Evolutionary conservation across 2,113 vertebrate species (phyloP).

Genomic region (Vidua macroura): DNA sequence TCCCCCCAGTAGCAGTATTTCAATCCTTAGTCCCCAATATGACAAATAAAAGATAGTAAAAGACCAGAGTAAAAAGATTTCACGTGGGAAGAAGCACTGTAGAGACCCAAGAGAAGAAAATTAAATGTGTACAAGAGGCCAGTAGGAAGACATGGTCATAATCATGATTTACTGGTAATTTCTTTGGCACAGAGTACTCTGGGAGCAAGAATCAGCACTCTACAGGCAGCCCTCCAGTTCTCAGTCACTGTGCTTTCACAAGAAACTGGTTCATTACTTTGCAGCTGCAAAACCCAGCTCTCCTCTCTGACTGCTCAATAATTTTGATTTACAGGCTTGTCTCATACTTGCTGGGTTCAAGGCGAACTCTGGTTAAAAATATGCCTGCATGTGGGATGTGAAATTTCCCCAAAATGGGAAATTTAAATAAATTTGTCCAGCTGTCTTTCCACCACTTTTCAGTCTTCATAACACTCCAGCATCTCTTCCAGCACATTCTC

Average conservation of each 20-base stretch:
- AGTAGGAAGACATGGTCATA: neutral
- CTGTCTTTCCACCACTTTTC: conserved; percentile 1
- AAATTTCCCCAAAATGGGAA: conserved; percentile 54
- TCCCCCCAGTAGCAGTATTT: conserved; percentile 66
- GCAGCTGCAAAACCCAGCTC: conserved; percentile 24
- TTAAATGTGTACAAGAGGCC: neutral
- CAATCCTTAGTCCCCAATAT: conserved; percentile 52
- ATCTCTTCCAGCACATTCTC: conserved; percentile 6
- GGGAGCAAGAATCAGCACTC: neutral
- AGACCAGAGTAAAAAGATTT: conserved; percentile 46
- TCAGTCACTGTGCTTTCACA: neutral
- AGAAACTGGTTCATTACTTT: neutral
- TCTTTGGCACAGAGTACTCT: neutral
- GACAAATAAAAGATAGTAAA: neutral
- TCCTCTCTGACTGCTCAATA: neutral
- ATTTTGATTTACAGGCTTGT: neutral
- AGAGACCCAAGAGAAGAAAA: conserved; percentile 17
- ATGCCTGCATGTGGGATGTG: neutral
- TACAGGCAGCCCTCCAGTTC: neutral
- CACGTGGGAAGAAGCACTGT: conserved; percentile 22
- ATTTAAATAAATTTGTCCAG: neutral
- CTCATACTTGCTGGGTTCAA: neutral
- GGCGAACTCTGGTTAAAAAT: conserved; percentile 16
- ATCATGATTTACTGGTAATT: neutral
- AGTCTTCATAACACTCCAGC: conserved; percentile 12